Evolutionary conservation across 1,140 invertebrate species (phyloP).

Genomic region (Zelostemma sp.): DNA sequence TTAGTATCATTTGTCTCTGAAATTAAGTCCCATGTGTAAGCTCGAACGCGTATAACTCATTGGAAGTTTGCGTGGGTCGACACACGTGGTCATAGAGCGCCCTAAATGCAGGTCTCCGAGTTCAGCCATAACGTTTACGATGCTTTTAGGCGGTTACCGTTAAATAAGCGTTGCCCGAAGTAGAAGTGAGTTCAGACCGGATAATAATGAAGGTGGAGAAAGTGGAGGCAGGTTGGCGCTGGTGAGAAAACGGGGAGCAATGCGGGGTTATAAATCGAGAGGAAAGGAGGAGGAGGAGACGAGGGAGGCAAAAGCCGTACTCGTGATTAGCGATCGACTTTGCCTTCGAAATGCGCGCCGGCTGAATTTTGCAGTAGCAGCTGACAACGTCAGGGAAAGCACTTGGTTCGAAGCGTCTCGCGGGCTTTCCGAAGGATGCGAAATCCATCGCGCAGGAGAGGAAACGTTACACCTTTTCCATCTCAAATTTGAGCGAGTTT

Average conservation of each 20-base stretch:
- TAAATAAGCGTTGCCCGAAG: slow-evolving; percentile 47
- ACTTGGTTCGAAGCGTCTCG: slow-evolving; percentile 34
- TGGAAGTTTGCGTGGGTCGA: slow-evolving; percentile 25
- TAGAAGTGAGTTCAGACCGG: slow-evolving; percentile 31
- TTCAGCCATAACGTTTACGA: slow-evolving; percentile 52
- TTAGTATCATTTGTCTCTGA: slow-evolving; percentile 36
- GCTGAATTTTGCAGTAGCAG: slow-evolving; percentile 37
- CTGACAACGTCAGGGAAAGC: slow-evolving; percentile 1
- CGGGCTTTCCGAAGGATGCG: slow-evolving; percentile 38
- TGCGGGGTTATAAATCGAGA: slow-evolving; percentile 40
- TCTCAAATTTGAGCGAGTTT: slow-evolving; percentile 30
- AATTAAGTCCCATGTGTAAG: slow-evolving; percentile 49
- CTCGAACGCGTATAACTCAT: slow-evolving; percentile 27
- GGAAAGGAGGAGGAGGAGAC: slow-evolving; percentile 6
- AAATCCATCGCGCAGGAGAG: slow-evolving; percentile 31
- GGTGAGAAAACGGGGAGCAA: slow-evolving; percentile 36
- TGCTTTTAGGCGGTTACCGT: slow-evolving; percentile 54
- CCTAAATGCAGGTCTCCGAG: slow-evolving; percentile 41
- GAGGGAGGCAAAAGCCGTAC: slow-evolving; percentile 22
- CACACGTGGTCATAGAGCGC: slow-evolving; percentile 31
- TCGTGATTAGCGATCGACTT: slow-evolving; percentile 45
- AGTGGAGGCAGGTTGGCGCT: slow-evolving; percentile 15
- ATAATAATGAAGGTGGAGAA: slow-evolving; percentile 47
- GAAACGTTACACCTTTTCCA: slow-evolving; percentile 33
- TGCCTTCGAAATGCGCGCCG: slow-evolving; percentile 14